Conservation (phyloP, 1,140 invertebrate genomes). For the Drosophila prosaltans region DNA sequence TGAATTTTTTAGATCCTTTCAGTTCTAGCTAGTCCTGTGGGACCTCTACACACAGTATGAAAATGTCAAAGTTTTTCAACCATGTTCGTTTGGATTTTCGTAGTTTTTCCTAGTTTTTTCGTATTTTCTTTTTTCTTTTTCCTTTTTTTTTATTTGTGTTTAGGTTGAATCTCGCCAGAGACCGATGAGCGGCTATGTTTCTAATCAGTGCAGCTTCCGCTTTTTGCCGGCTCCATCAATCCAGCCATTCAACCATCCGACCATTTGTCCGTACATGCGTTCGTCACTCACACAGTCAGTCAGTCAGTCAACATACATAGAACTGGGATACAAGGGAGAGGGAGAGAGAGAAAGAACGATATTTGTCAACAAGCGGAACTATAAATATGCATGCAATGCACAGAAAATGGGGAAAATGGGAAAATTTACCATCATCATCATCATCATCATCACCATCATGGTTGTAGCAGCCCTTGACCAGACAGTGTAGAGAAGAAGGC, state of each 20-base stretch:
- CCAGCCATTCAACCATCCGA: background rate
- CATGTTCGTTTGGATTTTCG: background rate
- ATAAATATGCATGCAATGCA: conserved; percentile 69
- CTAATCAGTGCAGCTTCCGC: conserved; percentile 79
- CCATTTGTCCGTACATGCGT: conserved; percentile 1
- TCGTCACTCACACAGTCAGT: background rate
- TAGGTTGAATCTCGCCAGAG: conserved; percentile 42
- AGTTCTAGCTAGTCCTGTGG: background rate
- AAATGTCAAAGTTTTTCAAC: conserved; percentile 43
- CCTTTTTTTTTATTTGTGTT: conserved; percentile 22
- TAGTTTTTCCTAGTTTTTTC: background rate
- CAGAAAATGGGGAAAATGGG: conserved; percentile 16
- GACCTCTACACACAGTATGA: conserved; percentile 20
- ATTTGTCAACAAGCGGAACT: conserved; percentile 81
- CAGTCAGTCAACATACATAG: conserved; percentile 63
- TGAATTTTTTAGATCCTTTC: conserved; percentile 4
- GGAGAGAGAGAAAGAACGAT: conserved; percentile 27
- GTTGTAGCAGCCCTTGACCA: background rate
- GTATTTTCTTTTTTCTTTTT: conserved; percentile 21
- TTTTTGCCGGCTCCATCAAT: conserved; percentile 21
- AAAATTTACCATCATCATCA: conserved; percentile 15
- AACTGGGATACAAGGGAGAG: conserved; percentile 21
- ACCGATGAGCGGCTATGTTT: conserved; percentile 61
- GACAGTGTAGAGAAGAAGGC: conserved; percentile 30
- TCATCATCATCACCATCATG: background rate